These are phyloP conservation scores for Coelopa pilipes DNA, from an alignment of 2,888 invertebrate species.

Conservation along the genomic window DNA sequence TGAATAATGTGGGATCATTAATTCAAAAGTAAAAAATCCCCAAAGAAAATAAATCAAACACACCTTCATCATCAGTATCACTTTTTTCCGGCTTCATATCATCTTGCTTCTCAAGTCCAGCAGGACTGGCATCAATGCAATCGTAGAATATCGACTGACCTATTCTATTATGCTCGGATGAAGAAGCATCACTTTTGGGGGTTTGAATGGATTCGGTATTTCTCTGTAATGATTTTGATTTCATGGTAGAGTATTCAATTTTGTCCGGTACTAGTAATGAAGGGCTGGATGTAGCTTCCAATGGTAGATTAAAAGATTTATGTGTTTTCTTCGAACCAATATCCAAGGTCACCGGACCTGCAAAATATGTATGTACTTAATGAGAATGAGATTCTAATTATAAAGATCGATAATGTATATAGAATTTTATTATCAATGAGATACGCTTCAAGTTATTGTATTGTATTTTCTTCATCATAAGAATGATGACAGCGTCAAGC, in stretches of 20 bases:
- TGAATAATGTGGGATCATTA: conserved; percentile 21
- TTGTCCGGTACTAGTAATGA: conserved; percentile 49
- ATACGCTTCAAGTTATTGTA: too few species aligned
- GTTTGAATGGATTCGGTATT: conserved; percentile 47
- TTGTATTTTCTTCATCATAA: not conserved
- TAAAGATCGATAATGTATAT: too few species aligned
- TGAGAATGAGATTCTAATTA: too few species aligned
- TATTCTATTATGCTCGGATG: conserved; percentile 63
- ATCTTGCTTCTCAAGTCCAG: conserved; percentile 73
- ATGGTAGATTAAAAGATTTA: conserved; percentile 61
- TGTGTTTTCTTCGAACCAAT: conserved; percentile 43
- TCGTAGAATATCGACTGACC: conserved; percentile 67
- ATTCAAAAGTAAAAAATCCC: not conserved
- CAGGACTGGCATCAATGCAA: conserved; percentile 64
- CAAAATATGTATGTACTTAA: not conserved
- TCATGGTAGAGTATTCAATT: conserved; percentile 40
- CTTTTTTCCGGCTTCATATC: conserved; percentile 78
- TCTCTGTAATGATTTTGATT: conserved; percentile 47
- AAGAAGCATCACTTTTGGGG: conserved; percentile 57
- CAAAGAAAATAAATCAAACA: conserved; percentile 40
- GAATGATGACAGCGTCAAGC: not conserved
- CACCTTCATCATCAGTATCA: conserved; percentile 81
- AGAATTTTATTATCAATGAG: too few species aligned
- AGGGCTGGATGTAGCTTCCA: conserved; percentile 54
- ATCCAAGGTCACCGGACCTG: conserved; percentile 32